A percentile compares a stretch with the other conserved stretches of the same genome.
Evolutionary conservation across 2,888 invertebrate species (phyloP).

Genomic region (Sepiola atlantica): DNA sequence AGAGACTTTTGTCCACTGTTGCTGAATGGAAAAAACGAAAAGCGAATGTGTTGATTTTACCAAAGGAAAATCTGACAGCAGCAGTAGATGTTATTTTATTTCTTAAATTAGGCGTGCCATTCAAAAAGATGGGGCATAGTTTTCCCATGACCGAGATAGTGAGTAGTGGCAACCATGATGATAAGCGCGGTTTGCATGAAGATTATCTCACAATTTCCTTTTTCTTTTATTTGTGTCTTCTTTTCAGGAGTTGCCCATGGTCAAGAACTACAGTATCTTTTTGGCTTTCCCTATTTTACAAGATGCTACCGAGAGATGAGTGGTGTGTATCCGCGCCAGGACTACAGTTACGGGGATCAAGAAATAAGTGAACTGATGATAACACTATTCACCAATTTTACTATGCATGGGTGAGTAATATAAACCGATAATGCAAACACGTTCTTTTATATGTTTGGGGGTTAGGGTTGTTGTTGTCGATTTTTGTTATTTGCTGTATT

Average conservation of each 20-base stretch:
- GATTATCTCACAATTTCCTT: neutral
- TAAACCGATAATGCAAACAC: neutral
- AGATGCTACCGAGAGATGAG: constrained; percentile 70
- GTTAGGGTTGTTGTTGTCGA: neutral
- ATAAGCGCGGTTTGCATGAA: neutral
- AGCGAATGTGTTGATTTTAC: no score
- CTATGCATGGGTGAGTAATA: constrained; percentile 73
- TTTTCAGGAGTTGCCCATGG: constrained; percentile 74
- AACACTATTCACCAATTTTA: constrained; percentile 76
- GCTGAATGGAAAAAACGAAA: no score
- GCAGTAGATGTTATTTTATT: no score
- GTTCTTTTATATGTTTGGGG: neutral
- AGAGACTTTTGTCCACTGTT: no score
- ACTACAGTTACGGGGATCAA: constrained; percentile 74
- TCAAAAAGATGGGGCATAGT: no score
- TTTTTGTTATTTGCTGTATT: neutral
- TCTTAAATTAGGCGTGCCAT: no score
- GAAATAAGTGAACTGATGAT: constrained; percentile 77
- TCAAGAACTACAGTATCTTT: constrained; percentile 77
- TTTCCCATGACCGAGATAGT: no score
- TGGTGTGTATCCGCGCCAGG: constrained; percentile 69
- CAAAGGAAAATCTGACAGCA: no score
- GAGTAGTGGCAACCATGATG: no score
- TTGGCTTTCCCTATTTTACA: constrained; percentile 77
- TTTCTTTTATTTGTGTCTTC: neutral